These are phyloP conservation scores for Plemyria rubiginata DNA, from an alignment of 2,888 invertebrate species.

Conservation along the genomic window DNA sequence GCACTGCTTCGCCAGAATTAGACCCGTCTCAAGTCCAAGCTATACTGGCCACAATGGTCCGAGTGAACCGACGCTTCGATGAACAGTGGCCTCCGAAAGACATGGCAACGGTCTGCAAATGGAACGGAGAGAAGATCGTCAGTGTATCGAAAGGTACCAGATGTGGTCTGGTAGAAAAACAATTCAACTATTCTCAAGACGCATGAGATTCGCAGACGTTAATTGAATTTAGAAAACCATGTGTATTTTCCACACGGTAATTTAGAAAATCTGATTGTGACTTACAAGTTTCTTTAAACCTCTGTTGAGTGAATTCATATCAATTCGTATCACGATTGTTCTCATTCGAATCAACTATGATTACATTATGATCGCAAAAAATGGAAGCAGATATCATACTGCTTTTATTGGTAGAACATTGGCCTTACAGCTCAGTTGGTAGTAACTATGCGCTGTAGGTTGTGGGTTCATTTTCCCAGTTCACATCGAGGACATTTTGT, in stretches of 20 bases:
- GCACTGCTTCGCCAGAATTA: slow-evolving; percentile 75
- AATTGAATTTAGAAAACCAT: slow-evolving; percentile 10
- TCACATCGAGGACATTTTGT: too few species aligned
- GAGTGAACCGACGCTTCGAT: slow-evolving; percentile 69
- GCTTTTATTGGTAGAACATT: background rate
- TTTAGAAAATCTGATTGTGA: slow-evolving; percentile 15
- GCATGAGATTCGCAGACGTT: slow-evolving; percentile 10
- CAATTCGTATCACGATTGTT: slow-evolving; percentile 5
- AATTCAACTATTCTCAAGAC: slow-evolving; percentile 31
- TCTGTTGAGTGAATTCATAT: slow-evolving; percentile 4
- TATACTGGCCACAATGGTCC: slow-evolving; percentile 72
- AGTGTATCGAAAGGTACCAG: slow-evolving; percentile 74
- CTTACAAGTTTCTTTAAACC: slow-evolving; percentile 16
- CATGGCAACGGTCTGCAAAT: slow-evolving; percentile 48
- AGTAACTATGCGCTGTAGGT: too few species aligned
- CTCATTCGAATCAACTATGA: slow-evolving; percentile 7
- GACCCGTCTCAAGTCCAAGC: slow-evolving; percentile 76
- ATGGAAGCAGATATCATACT: background rate
- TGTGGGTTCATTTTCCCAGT: too few species aligned
- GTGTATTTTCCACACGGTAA: slow-evolving; percentile 2
- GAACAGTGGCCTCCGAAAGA: slow-evolving; percentile 69
- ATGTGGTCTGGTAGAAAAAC: slow-evolving; percentile 53
- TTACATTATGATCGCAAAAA: slow-evolving; percentile 1
- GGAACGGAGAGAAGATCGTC: slow-evolving; percentile 73
- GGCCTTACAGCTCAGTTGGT: too few species aligned